These are phyloP conservation scores for Oreochromis aureus DNA, from an alignment of 2,113 vertebrate genomes.

Conservation along the genomic window DNA sequence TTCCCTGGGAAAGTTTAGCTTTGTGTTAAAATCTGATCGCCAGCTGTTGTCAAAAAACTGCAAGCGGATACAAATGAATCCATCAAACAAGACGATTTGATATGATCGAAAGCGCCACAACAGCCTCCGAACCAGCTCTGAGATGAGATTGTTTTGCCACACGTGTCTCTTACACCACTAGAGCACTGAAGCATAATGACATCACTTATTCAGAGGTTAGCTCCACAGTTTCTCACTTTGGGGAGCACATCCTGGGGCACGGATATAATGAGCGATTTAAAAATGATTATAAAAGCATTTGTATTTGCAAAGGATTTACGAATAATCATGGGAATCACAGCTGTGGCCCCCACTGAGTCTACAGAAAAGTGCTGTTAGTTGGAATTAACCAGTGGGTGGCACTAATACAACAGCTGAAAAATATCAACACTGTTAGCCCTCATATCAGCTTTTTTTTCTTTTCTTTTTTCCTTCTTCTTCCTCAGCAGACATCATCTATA, in stretches of 20 bases:
- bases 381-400: slow-evolving; percentile 57
- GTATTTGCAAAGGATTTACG: slow-evolving; percentile 25
- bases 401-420: slow-evolving; percentile 39
- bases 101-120: not conserved
- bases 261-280: slow-evolving; percentile 34
- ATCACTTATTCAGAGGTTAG: slow-evolving; percentile 28
- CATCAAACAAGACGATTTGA: not conserved
- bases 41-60: not conserved
- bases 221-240: slow-evolving; percentile 3
- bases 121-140: not conserved
- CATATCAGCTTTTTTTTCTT: not conserved
- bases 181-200: slow-evolving; percentile 13
- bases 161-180: not conserved
- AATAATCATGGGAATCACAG: slow-evolving; percentile 44
- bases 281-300: slow-evolving; percentile 54
- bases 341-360: slow-evolving; percentile 29
- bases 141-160: not conserved
- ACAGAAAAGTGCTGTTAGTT: slow-evolving; percentile 7
- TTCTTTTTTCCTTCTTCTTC: not conserved
- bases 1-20: not conserved
- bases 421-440: not conserved
- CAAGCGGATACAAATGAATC: not conserved
- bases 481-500: not conserved
- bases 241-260: slow-evolving; percentile 29
- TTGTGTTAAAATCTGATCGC: not conserved